Conservation (phyloP, 2,888 invertebrate species). For the Stegana nigrithorax region DNA sequence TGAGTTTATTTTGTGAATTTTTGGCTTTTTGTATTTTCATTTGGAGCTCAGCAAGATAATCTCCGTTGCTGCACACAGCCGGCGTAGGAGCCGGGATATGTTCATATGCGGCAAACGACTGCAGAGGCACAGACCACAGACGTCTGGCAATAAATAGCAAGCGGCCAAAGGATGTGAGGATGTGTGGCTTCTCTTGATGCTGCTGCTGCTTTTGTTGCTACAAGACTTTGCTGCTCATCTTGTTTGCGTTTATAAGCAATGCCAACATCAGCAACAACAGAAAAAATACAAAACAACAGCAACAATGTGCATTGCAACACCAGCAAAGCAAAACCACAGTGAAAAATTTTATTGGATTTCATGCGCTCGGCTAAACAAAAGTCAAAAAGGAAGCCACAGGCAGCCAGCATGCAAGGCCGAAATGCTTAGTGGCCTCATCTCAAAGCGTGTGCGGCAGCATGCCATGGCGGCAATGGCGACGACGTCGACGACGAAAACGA, state of each 20-base stretch:
- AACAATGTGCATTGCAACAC: neutral
- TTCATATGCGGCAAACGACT: neutral
- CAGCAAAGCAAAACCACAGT: conserved; percentile 4
- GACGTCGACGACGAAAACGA: neutral
- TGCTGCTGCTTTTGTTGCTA: no score
- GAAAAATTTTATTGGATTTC: conserved; percentile 19
- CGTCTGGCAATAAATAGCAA: conserved; percentile 1
- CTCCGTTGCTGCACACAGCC: conserved; percentile 3
- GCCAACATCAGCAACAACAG: neutral
- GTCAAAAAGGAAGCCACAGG: neutral
- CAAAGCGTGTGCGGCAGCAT: no score
- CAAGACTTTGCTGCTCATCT: no score
- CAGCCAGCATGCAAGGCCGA: no score
- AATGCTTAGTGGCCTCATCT: no score
- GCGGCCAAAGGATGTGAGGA: neutral
- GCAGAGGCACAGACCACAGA: neutral
- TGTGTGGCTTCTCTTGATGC: neutral
- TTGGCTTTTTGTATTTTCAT: conserved; percentile 16
- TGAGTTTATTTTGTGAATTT: conserved; percentile 19
- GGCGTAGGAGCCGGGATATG: no score
- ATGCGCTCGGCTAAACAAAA: conserved; percentile 12
- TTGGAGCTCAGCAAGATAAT: conserved; percentile 16
- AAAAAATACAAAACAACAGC: neutral
- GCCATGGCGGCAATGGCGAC: neutral
- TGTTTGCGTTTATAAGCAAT: neutral